Conservation (phyloP, 2,797 vertebrate species). For the Hozukius guyotensis region DNA sequence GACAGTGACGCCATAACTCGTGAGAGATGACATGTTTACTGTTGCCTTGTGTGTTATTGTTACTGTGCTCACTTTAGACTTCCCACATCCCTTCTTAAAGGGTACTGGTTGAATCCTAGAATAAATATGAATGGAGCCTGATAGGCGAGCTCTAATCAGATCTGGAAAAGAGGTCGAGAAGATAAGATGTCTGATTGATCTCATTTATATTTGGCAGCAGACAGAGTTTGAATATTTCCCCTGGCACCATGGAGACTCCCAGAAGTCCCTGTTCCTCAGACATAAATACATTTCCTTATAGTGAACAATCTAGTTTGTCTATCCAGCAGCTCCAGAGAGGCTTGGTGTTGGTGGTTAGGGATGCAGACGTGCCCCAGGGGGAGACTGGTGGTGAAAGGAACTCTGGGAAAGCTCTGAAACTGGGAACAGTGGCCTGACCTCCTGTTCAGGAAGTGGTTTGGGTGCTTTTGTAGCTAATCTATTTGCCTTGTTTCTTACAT, state of each 20-base stretch:
- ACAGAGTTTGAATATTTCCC: slow-evolving; percentile 23
- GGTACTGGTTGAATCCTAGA: neutral
- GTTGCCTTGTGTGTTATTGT: slow-evolving; percentile 61
- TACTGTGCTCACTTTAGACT: slow-evolving; percentile 43
- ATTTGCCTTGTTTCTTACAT: slow-evolving; percentile 38
- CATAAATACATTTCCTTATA: slow-evolving; percentile 3
- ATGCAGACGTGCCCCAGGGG: slow-evolving; percentile 57
- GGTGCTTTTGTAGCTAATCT: slow-evolving; percentile 54
- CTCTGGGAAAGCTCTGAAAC: slow-evolving; percentile 75
- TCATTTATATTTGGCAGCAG: slow-evolving; percentile 47
- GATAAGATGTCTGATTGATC: slow-evolving; percentile 40
- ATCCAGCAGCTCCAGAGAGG: slow-evolving; percentile 1
- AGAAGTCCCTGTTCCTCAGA: neutral
- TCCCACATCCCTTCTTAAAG: slow-evolving; percentile 46
- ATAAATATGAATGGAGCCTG: slow-evolving; percentile 42
- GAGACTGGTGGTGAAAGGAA: slow-evolving; percentile 53
- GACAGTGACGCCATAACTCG: slow-evolving; percentile 38
- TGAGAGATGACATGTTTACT: slow-evolving; percentile 58
- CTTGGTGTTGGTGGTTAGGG: slow-evolving; percentile 39
- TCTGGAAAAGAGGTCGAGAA: slow-evolving; percentile 35
- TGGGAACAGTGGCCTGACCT: slow-evolving; percentile 67
- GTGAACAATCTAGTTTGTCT: slow-evolving; percentile 14
- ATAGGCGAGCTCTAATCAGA: slow-evolving; percentile 51
- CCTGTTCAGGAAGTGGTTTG: slow-evolving; percentile 71
- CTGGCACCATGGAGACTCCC: slow-evolving; percentile 1